Evolutionary conservation across 2,888 invertebrate species (phyloP), one percentile per base, ranked within the genome.

Genomic region (Saturnia japonica): DNA sequence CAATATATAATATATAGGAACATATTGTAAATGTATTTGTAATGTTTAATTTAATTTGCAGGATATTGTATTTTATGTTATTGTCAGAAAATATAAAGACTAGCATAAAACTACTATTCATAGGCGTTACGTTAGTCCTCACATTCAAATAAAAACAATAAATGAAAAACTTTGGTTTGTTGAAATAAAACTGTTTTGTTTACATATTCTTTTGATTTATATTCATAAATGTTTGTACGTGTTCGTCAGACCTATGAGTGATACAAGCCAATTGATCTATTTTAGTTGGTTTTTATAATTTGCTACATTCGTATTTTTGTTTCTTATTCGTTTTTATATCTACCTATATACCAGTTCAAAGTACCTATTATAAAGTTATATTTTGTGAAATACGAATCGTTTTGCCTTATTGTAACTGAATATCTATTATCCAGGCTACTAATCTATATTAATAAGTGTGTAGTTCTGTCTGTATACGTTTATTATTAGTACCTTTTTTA

Each of bases 151-250:
- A 19, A 64, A 64, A 64, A 64, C 40, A 64, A 64, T 64, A 40
- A 64, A 64, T 64, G 64, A 64, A 62, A 40, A 40, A 16, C 34
- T 34, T 64, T 19, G 34, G 62, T 40, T 40, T 64, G 19, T 64
- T 64, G 40, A 64, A 64, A 19, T 40, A 64, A 64, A 40, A 64
- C 40, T 64, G 14, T 62, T 40, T 64, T 64, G 64, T 64, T 64
- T 64, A 64, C 64, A 64, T 64, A 64, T 64, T 40, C 64, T 64
- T 22, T 64, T 40, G 64, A 64, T 64, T 64, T 64, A 64, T 64
- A 64, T 40, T 64, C 64, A 64, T 64, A 64, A 64, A 64, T 64
- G 64, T 64, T 64, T 64, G 34, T 64, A 64, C 40, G 40, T 64
- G 64, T 64, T 64, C 64, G 64, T 40, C 64, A 40, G 34, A 40